These are phyloP conservation scores for Tenrec ecaudatus DNA, from an alignment of 2,113 vertebrate genomes.

Conservation along the genomic window DNA sequence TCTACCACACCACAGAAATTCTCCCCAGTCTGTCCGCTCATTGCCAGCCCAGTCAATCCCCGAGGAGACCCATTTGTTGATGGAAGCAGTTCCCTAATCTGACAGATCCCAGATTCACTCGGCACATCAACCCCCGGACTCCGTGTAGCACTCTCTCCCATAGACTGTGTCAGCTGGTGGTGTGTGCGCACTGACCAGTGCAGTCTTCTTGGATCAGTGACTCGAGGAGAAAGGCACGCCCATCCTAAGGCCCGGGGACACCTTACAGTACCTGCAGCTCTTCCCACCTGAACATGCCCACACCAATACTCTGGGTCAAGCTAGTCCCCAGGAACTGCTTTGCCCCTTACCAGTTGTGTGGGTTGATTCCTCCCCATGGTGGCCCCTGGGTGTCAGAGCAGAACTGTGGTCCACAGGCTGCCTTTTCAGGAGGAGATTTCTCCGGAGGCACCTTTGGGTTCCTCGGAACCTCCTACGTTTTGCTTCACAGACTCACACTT, in stretches of 20 bases:
- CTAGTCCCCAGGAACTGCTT: background rate
- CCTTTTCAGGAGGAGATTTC: background rate
- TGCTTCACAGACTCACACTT: background rate
- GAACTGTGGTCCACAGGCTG: background rate
- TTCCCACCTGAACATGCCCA: background rate
- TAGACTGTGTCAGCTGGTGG: fast-evolving
- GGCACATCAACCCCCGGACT: no score
- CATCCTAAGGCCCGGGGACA: fast-evolving
- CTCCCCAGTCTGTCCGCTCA: background rate
- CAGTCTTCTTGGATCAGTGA: background rate
- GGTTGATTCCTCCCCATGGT: background rate
- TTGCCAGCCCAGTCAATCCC: background rate
- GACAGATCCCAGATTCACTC: background rate
- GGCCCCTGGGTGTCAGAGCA: background rate
- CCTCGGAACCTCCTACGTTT: background rate
- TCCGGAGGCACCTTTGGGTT: background rate
- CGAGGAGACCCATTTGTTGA: background rate
- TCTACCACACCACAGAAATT: background rate
- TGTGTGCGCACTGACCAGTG: fast-evolving
- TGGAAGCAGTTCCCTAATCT: background rate
- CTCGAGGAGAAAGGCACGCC: background rate
- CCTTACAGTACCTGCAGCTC: background rate
- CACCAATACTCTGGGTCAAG: background rate
- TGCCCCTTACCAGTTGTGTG: background rate
- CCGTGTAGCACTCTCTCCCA: background rate